Conservation (phyloP, 2,113 vertebrate species). For the Ahaetulla prasina region DNA sequence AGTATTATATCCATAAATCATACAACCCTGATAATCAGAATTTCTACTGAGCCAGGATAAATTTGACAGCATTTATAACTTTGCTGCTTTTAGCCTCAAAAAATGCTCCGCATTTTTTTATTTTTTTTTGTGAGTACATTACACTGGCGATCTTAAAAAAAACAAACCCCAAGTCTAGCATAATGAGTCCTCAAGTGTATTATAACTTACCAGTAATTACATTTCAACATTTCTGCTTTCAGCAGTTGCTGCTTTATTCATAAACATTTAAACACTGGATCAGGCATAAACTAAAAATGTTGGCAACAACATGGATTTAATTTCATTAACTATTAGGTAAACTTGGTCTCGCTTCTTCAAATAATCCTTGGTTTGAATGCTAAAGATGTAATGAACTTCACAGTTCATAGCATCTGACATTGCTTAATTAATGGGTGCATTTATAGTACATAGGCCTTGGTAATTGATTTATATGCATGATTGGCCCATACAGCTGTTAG, state of each 20-base stretch:
- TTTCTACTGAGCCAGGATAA: conserved; percentile 91
- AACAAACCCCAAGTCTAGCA: conserved; percentile 71
- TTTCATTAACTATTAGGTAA: conserved; percentile 92
- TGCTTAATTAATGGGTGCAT: conserved; percentile 99
- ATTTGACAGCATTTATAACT: conserved; percentile 77
- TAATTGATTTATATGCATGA: conserved; percentile 99
- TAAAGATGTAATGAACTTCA: conserved; percentile 99
- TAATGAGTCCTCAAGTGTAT: conserved; percentile 80
- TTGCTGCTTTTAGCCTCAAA: conserved; percentile 73
- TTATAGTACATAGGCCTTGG: conserved; percentile 96
- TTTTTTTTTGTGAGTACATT: conserved; percentile 58
- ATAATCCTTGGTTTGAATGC: conserved; percentile 93
- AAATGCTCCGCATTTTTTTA: conserved; percentile 66
- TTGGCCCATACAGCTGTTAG: conserved; percentile 99
- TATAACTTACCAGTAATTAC: conserved; percentile 83
- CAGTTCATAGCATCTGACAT: conserved; percentile 98
- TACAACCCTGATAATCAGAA: conserved; percentile 86
- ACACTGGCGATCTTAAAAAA: conserved; percentile 73
- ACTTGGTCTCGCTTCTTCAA: conserved; percentile 89
- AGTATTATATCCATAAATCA: conserved; percentile 90
- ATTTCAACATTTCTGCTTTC: conserved; percentile 80
- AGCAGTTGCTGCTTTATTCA: conserved; percentile 80
- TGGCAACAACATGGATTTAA: conserved; percentile 79
- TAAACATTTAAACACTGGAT: conserved; percentile 82
- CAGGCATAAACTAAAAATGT: conserved; percentile 78